Conservation (phyloP, 2,888 invertebrate genomes). For the Venusia cambrica region DNA sequence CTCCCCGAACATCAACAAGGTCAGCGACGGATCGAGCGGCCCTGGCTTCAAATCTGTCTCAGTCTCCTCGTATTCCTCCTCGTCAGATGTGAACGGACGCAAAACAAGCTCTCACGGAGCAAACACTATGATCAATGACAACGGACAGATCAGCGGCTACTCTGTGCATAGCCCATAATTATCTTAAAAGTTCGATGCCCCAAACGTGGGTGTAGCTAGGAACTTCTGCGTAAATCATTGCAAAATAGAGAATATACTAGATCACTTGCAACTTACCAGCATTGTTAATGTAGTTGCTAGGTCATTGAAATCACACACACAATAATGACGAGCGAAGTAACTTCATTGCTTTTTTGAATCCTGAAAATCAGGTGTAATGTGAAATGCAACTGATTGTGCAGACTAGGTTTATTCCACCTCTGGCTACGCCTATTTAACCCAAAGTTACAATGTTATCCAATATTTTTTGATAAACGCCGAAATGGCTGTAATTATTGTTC, state of each 20-base stretch:
- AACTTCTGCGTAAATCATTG: no score
- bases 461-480: constrained; percentile 11
- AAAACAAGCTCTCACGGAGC: constrained; percentile 77
- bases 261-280: no score
- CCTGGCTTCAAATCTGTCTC: constrained; percentile 75
- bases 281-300: no score
- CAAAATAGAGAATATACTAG: no score
- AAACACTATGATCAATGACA: constrained; percentile 85
- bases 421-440: no score
- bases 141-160: constrained; percentile 86
- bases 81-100: constrained; percentile 82
- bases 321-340: no score
- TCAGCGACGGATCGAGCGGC: constrained; percentile 34
- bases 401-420: no score
- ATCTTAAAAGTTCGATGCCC: background rate
- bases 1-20: constrained; percentile 71
- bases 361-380: no score
- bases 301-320: no score
- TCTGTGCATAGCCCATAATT: constrained; percentile 58
- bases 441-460: constrained; percentile 3
- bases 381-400: no score
- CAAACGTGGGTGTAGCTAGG: no score
- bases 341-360: no score
- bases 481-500: background rate
- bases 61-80: constrained; percentile 83